Base-by-base conservation (phyloP, 1,140 invertebrate species). In the Dreissena rostriformis region DNA sequence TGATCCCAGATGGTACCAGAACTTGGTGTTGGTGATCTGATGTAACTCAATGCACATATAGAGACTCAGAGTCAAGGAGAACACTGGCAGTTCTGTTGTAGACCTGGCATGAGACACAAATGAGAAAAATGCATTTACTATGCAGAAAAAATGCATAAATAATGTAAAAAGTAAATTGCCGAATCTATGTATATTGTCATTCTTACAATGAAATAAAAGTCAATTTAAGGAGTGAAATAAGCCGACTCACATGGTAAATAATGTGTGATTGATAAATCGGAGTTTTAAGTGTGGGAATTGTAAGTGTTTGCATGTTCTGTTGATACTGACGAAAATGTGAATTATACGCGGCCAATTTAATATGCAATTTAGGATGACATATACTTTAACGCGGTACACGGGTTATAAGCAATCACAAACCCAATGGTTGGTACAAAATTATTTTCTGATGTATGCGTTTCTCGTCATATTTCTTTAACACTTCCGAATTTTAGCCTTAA, bases 1-100 rank as follows among this genome's bases (percentile, higher is more conserved):
- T 28, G 53, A 63, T 22, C 29, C 81, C 24, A 83, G n/a, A 14
- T 83, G 81, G 29, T 83, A 83, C 72, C 73, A 83, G n/a, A 55
- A 83, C 63, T 83, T 83, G 72, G 75, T 55, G 28, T 63, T 75
- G 12, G 72, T 68, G 0, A 83, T 67, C 22, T n/a, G 72, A 65
- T 83, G 72, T 51, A 83, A 24, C 6, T 83, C 81, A 0, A 83
- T 11, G 55, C 81, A 83, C 24, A 83, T 22, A 22, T 75, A 83
- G 5, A 63, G 57, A 52, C 28, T 39, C 19, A 75, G 70, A 19
- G 51, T 22, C n/a, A 65, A 17, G 29, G 8, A 15, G 57, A 75
- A 83, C 15, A 70, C 22, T 17, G 0, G 12, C 22, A 76, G 66
- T 39, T 71, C 75, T 2, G 0, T 55, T 15, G 63, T 55, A 14